A percentile compares a stretch with the other conserved stretches of the same genome.
These are phyloP conservation scores for Vireo griseus DNA, from an alignment of 2,797 vertebrate species.

Conservation along the genomic window DNA sequence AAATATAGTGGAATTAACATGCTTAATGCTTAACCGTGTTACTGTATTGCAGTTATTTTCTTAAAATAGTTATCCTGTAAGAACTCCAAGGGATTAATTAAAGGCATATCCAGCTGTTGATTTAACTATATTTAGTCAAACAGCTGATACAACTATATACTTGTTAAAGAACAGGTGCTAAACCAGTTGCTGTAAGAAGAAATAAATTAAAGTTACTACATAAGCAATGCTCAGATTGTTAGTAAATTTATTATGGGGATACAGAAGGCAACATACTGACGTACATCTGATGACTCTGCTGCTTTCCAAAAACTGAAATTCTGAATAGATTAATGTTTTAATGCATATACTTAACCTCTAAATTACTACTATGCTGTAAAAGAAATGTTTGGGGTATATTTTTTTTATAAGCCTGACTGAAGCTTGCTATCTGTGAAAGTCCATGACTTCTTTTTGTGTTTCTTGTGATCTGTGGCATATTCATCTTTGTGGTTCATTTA, in stretches of 20 bases:
- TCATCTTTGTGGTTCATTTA: not conserved
- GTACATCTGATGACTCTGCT: not conserved
- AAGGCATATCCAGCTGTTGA: conserved; percentile 47
- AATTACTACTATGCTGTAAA: not conserved
- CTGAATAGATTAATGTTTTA: not conserved
- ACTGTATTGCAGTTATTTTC: conserved; percentile 48
- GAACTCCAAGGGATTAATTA: conserved; percentile 30
- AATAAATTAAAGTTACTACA: not conserved
- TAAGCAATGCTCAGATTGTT: not conserved
- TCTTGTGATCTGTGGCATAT: not conserved
- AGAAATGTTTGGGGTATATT: not conserved
- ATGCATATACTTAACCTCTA: not conserved
- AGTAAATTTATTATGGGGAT: not conserved
- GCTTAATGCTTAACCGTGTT: not conserved
- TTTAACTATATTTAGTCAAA: conserved; percentile 24
- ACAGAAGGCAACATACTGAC: not conserved
- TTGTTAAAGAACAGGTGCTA: conserved; percentile 48
- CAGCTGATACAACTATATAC: not conserved
- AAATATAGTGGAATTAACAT: not conserved
- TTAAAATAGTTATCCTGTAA: conserved; percentile 43
- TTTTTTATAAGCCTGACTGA: not conserved
- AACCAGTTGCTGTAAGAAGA: conserved; percentile 50
- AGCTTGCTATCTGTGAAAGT: not conserved
- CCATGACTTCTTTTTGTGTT: not conserved
- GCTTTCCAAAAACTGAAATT: not conserved